phyloP scores from a whole-genome alignment of 2,888 invertebrate genomes.

The Entomobrya multifasciata region DNA sequence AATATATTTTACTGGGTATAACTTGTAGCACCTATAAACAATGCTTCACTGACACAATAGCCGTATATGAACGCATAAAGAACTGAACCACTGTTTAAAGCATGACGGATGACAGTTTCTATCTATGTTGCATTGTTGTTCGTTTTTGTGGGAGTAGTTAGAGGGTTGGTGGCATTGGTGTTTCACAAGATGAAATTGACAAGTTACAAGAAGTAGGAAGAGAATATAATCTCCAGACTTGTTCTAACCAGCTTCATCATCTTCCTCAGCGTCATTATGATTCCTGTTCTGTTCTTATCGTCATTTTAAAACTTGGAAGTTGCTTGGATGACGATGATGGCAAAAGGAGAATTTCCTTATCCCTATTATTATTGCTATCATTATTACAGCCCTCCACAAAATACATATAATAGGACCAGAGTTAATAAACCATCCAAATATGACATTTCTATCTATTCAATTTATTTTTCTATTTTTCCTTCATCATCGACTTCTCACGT shows the following conservation, averaged over 20 bases:
- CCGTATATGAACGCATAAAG: too few relatives aligned
- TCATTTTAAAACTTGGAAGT: slow-evolving; percentile 31
- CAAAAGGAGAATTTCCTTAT: neutral
- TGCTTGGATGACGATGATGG: neutral
- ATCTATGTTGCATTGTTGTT: neutral
- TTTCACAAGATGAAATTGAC: slow-evolving; percentile 62
- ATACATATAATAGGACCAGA: neutral
- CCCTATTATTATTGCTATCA: neutral
- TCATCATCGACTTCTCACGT: slow-evolving; percentile 32
- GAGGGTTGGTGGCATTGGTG: slow-evolving; percentile 40
- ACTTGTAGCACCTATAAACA: slow-evolving; percentile 48
- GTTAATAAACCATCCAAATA: slow-evolving; percentile 55
- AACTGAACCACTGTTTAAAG: slow-evolving; percentile 8
- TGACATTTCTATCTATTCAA: slow-evolving; percentile 63
- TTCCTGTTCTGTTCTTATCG: slow-evolving; percentile 53
- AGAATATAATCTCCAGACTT: slow-evolving; percentile 64
- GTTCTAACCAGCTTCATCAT: slow-evolving; percentile 25
- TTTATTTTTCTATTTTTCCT: slow-evolving; percentile 43
- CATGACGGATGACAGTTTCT: slow-evolving; percentile 1
- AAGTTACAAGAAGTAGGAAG: slow-evolving; percentile 54
- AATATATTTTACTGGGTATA: slow-evolving; percentile 19
- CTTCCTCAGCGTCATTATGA: slow-evolving; percentile 43
- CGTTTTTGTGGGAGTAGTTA: neutral
- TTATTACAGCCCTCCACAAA: too few relatives aligned
- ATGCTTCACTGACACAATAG: too few relatives aligned